These are phyloP conservation scores for Chascanopsetta lugubris DNA, from an alignment of 2,113 vertebrate genomes.

Conservation along the genomic window DNA sequence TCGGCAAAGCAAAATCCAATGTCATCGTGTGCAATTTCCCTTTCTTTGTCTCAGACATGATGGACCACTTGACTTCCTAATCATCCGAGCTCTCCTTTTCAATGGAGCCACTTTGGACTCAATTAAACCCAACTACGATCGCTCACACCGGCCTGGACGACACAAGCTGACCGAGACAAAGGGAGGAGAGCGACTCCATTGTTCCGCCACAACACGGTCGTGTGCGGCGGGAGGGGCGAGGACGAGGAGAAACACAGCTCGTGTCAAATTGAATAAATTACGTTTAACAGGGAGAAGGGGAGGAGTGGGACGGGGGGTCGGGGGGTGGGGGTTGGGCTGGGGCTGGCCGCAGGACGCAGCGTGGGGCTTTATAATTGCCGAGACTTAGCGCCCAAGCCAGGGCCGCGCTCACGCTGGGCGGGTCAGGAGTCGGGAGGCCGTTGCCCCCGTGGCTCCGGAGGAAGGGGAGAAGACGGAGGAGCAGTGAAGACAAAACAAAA, in stretches of 20 bases:
- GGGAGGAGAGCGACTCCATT: conserved; percentile 55
- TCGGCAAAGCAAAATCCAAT: background rate
- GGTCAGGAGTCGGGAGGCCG: conserved; percentile 76
- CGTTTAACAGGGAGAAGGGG: conserved; percentile 53
- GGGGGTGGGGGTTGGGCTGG: too few species aligned
- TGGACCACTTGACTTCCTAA: conserved; percentile 56
- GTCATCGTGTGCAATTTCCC: background rate
- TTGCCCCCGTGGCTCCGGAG: conserved; percentile 54
- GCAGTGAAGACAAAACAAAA: conserved; percentile 49
- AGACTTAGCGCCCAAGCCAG: conserved; percentile 72
- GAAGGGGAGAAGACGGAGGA: conserved; percentile 62
- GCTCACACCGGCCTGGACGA: conserved; percentile 24
- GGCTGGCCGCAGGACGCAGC: conserved; percentile 65
- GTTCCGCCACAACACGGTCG: conserved; percentile 50
- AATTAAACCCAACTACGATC: conserved; percentile 69
- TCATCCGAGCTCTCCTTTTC: conserved; percentile 32
- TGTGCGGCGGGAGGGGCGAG: conserved; percentile 52
- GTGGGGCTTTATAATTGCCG: conserved; percentile 79
- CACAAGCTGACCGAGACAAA: conserved; percentile 56
- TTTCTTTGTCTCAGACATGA: background rate
- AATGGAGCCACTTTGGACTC: conserved; percentile 55
- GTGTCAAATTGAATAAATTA: conserved; percentile 72
- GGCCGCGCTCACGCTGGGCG: conserved; percentile 65
- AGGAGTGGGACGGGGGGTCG: conserved; percentile 27
- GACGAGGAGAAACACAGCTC: conserved; percentile 63